Conservation (phyloP, 2,888 invertebrate genomes). For the Andrena camellia region DNA sequence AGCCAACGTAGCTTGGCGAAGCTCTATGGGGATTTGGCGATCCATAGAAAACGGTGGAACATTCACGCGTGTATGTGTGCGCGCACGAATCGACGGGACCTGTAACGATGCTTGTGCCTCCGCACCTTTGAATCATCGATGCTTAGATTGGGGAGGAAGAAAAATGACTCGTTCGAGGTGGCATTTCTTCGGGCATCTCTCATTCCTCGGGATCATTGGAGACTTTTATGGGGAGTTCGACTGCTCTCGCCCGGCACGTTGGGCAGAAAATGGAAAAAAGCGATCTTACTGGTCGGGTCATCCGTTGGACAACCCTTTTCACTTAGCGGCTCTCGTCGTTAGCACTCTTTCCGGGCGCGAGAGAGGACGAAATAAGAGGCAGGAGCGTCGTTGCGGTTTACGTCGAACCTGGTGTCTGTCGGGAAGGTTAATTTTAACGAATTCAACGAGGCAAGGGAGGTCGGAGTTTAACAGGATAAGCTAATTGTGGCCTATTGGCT, state of each 20-base stretch:
- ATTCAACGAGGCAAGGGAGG: slow-evolving; percentile 81
- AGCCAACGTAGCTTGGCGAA: slow-evolving; percentile 77
- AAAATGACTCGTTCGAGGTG: slow-evolving; percentile 61
- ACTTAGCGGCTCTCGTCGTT: slow-evolving; percentile 61
- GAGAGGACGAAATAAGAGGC: slow-evolving; percentile 63
- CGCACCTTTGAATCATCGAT: slow-evolving; percentile 77
- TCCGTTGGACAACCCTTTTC: slow-evolving; percentile 51
- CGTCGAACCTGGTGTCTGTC: slow-evolving; percentile 72
- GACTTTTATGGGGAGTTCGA: not conserved
- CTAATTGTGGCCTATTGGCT: slow-evolving; percentile 85
- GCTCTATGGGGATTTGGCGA: slow-evolving; percentile 83
- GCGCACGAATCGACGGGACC: slow-evolving; percentile 47
- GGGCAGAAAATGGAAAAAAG: not conserved
- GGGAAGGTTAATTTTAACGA: slow-evolving; percentile 83
- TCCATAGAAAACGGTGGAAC: slow-evolving; percentile 73
- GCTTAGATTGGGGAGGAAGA: slow-evolving; percentile 69
- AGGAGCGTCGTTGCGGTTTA: slow-evolving; percentile 76
- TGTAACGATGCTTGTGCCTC: slow-evolving; percentile 48
- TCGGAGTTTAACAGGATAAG: slow-evolving; percentile 85
- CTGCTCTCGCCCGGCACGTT: not conserved
- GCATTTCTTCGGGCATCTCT: slow-evolving; percentile 9
- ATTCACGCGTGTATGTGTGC: slow-evolving; percentile 47
- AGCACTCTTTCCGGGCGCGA: slow-evolving; percentile 66
- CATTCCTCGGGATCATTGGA: not conserved
- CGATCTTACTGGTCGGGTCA: slow-evolving; percentile 15